A percentile compares a stretch with the other conserved stretches of the same genome.
phyloP scores from a whole-genome alignment of 2,113 vertebrate species.

The Myiopsitta monachus region DNA sequence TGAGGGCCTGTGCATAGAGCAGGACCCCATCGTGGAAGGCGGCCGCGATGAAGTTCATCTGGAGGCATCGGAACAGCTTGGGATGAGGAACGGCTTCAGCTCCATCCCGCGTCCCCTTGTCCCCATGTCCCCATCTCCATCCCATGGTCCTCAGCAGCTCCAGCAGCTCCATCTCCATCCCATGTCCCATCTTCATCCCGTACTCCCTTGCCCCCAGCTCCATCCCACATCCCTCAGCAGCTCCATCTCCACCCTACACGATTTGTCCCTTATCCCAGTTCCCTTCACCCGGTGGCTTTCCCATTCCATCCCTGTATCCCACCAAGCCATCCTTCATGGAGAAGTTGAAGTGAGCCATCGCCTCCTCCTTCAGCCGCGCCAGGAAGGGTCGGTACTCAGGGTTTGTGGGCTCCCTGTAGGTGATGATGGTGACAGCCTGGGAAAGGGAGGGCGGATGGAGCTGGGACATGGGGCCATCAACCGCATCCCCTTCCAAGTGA shows the following conservation, averaged over 20 bases:
- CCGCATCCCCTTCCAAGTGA: not conserved
- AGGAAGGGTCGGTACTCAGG: slow-evolving; percentile 84
- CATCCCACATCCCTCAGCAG: not conserved
- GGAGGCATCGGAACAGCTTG: not conserved
- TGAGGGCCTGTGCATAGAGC: slow-evolving; percentile 74
- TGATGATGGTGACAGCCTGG: slow-evolving; percentile 92
- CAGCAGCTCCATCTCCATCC: not conserved
- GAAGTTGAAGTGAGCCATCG: slow-evolving; percentile 82
- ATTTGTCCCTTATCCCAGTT: not conserved
- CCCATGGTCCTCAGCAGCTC: not conserved
- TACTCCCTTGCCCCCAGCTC: not conserved
- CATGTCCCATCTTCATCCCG: not conserved
- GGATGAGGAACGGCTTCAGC: not conserved
- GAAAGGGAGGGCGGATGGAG: not conserved
- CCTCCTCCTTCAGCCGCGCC: slow-evolving; percentile 73
- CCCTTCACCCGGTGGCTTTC: not conserved
- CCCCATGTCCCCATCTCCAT: not conserved
- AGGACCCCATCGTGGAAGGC: slow-evolving; percentile 77
- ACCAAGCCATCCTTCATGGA: slow-evolving; percentile 87
- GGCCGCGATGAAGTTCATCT: slow-evolving; percentile 77
- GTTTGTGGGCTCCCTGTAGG: slow-evolving; percentile 87
- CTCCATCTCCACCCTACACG: not conserved
- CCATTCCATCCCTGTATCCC: not conserved
- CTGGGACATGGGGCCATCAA: not conserved
- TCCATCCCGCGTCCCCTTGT: not conserved